Base-by-base conservation (phyloP, 92 coral and sea anemone species). In the Phymanthus crucifer region DNA sequence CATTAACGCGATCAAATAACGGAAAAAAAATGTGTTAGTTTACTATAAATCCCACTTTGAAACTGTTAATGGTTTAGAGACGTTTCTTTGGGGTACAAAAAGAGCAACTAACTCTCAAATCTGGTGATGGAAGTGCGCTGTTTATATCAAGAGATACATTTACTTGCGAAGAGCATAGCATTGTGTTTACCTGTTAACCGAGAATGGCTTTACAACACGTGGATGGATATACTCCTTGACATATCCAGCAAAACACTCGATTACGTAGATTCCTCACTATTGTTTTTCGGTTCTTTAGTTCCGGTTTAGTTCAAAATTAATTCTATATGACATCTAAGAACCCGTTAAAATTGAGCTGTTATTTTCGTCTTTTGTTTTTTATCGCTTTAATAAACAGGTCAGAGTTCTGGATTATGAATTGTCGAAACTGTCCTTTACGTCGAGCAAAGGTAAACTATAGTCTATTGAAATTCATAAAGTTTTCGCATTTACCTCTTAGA, bases 381-480 rank as follows among this genome's bases (percentile, higher is more conserved):
- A 54, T 54, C 27, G 64, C 3, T 76, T 21, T 33, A n/a, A n/a
- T 76, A 40, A 76, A 54, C 38, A 24, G 81, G 81, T 77, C 81
- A 76, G 81, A 35, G 58, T 24, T 46, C 12, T 40, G 81, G 81
- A 77, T 77, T 61, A 77, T 4, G 37, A 32, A 12, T 5, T 65
- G 29, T 23, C 38, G 10, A 56, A 40, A 2, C 33, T 9, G 66
- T 24, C 66, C 27, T 68, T 76, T 32, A 61, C 34, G 64, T 76
- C 58, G 21, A 74, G 26, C 23, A 10, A 37, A 5, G n/a, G 32
- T 66, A 54, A 76, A 76, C 19, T 33, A 32, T 54, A 36, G 69
- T 57, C 80, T 57, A 76, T 76, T 52, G 18, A 76, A 54, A 54
- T 61, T 23, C 35, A 38, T 64, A 13, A 64, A 77, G 24, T 37